Conservation (phyloP, 2,113 vertebrate genomes). For the Chrysochloris asiatica region DNA sequence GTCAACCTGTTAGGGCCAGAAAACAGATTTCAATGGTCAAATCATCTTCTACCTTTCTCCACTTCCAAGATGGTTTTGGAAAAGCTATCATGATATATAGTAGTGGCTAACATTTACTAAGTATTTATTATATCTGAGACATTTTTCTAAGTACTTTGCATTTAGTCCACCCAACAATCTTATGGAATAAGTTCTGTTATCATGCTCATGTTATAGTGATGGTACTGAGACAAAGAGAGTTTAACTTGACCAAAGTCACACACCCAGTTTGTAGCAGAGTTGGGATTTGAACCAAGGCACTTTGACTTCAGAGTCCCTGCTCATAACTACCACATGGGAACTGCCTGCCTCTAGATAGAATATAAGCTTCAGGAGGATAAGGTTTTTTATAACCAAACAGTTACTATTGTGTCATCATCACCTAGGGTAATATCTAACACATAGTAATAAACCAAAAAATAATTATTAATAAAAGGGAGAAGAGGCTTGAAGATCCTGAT, state of each 20-base stretch:
- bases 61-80: conserved; percentile 18
- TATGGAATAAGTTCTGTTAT: neutral
- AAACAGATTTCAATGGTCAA: neutral
- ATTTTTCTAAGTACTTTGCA: neutral
- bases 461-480: neutral
- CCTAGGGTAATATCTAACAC: neutral
- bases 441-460: neutral
- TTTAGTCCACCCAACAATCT: neutral
- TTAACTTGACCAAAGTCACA: neutral
- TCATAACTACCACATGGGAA: neutral
- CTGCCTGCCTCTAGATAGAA: neutral
- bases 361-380: neutral
- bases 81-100: neutral
- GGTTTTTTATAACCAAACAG: neutral
- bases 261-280: neutral
- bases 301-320: neutral
- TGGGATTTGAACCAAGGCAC: neutral
- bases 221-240: neutral
- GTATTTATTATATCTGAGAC: neutral
- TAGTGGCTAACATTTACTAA: neutral
- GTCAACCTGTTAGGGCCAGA: neutral
- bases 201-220: neutral
- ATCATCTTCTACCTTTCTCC: conserved; percentile 21
- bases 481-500: neutral
- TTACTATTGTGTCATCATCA: neutral